Evolutionary conservation across 2,797 vertebrate genomes (phyloP).

Genomic region (Avahi laniger): DNA sequence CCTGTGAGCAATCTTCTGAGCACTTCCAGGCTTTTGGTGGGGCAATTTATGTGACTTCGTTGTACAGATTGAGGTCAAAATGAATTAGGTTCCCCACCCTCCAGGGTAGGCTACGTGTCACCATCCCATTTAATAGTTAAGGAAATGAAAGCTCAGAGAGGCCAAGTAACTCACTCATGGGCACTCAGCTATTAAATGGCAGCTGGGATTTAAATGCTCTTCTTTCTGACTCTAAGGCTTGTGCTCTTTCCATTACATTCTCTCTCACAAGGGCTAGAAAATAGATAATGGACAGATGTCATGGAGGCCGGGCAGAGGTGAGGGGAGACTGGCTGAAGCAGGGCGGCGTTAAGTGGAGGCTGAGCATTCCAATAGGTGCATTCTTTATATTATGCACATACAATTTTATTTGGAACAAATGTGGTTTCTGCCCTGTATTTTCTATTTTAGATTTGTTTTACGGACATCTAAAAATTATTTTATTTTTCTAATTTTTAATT

Average conservation of each 20-base stretch:
- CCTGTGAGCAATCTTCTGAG: neutral
- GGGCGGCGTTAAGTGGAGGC: fast-evolving
- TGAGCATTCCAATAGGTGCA: neutral
- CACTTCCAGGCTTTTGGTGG: neutral
- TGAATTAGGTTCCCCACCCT: neutral
- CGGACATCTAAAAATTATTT: neutral
- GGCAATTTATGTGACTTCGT: neutral
- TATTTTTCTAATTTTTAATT: neutral
- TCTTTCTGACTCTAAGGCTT: neutral
- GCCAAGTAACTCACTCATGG: fast-evolving
- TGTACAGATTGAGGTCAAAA: neutral
- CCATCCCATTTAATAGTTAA: neutral
- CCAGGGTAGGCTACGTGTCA: too few relatives aligned
- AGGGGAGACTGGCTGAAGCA: too few relatives aligned
- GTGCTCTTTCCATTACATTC: neutral
- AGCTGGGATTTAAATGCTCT: neutral
- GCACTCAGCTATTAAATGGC: neutral
- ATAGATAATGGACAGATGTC: neutral
- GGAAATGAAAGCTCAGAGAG: neutral
- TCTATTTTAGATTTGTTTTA: conserved; percentile 16
- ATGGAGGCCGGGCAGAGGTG: neutral
- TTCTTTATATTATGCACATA: neutral
- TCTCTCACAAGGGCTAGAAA: neutral
- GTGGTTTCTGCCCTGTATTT: neutral
- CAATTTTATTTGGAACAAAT: conserved; percentile 33